Evolutionary conservation across 2,113 vertebrate species (phyloP), one percentile per base, ranked within the genome.

Genomic region (Malurus cyaneus): DNA sequence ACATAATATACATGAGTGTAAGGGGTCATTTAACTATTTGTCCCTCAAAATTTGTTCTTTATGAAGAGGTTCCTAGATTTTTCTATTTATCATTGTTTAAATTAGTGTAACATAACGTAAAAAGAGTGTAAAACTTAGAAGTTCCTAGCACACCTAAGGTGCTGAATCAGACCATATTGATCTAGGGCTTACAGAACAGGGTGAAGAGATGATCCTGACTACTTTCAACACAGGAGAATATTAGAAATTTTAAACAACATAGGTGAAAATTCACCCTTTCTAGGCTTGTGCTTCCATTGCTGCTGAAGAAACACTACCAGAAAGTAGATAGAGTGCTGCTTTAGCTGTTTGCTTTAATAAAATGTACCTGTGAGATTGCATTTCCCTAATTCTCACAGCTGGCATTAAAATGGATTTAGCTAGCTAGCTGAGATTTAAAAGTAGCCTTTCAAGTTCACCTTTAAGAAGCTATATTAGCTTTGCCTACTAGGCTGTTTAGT

Each of bases 371-470:
- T 44, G 89, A 92, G 89, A 89, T 56, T 94, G 50, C 28, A 86
- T 83, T 94, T 93, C 49, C 65, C 57, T 89, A 86, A 91, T 80
- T 94, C 76, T 94, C 91, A 91, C 77, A 92, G 60, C 72, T 93
- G 76, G 71, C 49, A 88, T 92, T 91, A 83, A 78, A 91, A 94
- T 70, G 44, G 89, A 79, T 92, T 91, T 77, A 72, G 70, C 53
- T 81, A 92, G 70, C 79, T 92, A 92, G 65, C 65, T n/a, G 18
- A 84, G 83, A 93, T 95, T 96, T 95, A 83, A 74, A 94, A 81
- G 73, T 56, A 95, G 49, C 72, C 61, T 91, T 96, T 96, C 90
- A 96, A 95, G 93, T 96, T 97, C 96, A 96, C 93, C 94, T 95
- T 92, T 97, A 82, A 80, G 76, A 92, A 91, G 66, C 69, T 95